Percentiles rank a stretch among this genome's conserved stretches.
These are phyloP conservation scores for Protomyctophum bolini DNA, from an alignment of 2,113 vertebrate genomes.

Conservation along the genomic window DNA sequence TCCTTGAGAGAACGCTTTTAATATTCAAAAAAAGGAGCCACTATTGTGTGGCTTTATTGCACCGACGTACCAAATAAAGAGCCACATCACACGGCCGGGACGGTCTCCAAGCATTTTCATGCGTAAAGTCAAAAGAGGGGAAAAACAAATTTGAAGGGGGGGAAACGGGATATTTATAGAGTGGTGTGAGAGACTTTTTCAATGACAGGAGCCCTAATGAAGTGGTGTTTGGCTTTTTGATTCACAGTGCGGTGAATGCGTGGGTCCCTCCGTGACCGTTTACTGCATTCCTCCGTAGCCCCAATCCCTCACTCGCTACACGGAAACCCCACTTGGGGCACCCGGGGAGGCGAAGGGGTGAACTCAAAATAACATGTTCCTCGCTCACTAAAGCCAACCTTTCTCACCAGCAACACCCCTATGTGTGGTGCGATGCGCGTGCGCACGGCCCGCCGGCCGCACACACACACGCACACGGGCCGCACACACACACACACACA, in stretches of 20 bases:
- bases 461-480: not conserved
- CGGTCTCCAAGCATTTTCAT: constrained; percentile 78
- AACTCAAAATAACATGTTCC: constrained; percentile 56
- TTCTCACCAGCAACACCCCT: constrained; percentile 33
- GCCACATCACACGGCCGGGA: constrained; percentile 81
- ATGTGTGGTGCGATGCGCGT: not conserved
- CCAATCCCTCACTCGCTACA: constrained; percentile 56
- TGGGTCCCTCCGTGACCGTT: constrained; percentile 68
- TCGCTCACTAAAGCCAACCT: constrained; percentile 54
- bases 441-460: constrained; percentile 9
- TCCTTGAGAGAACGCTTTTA: constrained; percentile 80
- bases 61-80: constrained; percentile 79
- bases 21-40: constrained; percentile 78
- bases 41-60: constrained; percentile 78
- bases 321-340: constrained; percentile 59
- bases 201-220: constrained; percentile 77
- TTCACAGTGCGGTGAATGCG: constrained; percentile 73
- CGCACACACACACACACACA: not conserved
- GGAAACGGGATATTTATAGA: constrained; percentile 80
- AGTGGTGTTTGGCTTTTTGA: constrained; percentile 75
- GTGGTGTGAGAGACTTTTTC: constrained; percentile 76
- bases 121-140: constrained; percentile 71
- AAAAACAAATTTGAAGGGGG: constrained; percentile 81
- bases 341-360: constrained; percentile 53
- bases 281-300: constrained; percentile 64